A percentile compares a stretch with the other conserved stretches of the same genome.
Evolutionary conservation across 2,113 vertebrate genomes (phyloP).

Genomic region (Podarcis raffonei): DNA sequence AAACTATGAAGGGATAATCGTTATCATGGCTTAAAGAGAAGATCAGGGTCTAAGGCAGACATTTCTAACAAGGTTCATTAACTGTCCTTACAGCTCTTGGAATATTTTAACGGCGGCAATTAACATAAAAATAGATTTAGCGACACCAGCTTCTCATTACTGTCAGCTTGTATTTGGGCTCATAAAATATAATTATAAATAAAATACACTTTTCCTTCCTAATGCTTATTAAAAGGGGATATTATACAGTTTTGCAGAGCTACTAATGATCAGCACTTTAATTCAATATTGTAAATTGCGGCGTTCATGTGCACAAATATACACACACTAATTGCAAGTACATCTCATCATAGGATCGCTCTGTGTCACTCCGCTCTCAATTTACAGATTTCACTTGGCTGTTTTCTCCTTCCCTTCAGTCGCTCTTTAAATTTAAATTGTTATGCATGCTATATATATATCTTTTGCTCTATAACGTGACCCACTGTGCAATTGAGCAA

Average conservation of each 20-base stretch:
- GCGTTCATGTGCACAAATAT: constrained; percentile 38
- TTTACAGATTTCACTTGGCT: neutral
- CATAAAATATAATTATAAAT: constrained; percentile 75
- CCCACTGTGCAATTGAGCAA: neutral
- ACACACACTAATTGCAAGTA: constrained; percentile 17
- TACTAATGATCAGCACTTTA: constrained; percentile 64
- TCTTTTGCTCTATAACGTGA: neutral
- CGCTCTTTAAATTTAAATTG: neutral
- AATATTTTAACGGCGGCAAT: constrained; percentile 72
- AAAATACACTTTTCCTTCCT: constrained; percentile 70
- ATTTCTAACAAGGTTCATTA: constrained; percentile 79
- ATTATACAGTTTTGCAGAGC: constrained; percentile 51
- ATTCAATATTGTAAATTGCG: constrained; percentile 45
- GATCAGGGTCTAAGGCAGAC: constrained; percentile 64
- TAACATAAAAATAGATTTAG: constrained; percentile 76
- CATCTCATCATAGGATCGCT: neutral
- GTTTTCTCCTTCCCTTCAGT: neutral
- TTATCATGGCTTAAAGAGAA: constrained; percentile 57
- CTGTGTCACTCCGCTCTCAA: neutral
- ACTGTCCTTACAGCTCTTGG: constrained; percentile 68
- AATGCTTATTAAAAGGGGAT: constrained; percentile 66
- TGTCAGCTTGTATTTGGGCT: constrained; percentile 68
- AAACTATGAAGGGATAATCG: constrained; percentile 60
- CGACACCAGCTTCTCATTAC: constrained; percentile 71
- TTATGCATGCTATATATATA: neutral